Conservation (phyloP, 2,888 invertebrate genomes). For the Megamerina dolium region DNA sequence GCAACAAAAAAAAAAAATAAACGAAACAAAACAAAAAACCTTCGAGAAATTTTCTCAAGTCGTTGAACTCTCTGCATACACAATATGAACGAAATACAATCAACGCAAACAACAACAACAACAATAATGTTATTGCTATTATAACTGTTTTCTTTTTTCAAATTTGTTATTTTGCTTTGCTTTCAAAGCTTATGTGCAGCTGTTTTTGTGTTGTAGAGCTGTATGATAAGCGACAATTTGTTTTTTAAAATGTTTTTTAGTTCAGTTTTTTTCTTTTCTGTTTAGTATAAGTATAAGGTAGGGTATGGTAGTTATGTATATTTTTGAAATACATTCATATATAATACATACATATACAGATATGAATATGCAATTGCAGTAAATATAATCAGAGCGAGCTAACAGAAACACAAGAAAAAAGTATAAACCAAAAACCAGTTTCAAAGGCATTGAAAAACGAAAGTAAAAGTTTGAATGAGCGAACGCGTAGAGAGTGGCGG, state of each 20-base stretch:
- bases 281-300: constrained; percentile 20
- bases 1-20: too few relatives aligned
- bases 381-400: too few relatives aligned
- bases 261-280: too few relatives aligned
- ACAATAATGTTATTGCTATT: too few relatives aligned
- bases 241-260: too few relatives aligned
- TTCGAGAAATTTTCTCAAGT: constrained; percentile 46
- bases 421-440: constrained; percentile 11
- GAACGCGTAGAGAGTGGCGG: too few relatives aligned
- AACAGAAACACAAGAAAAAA: not conserved
- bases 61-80: constrained; percentile 37
- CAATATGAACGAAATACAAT: constrained; percentile 1
- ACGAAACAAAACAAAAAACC: constrained; percentile 34
- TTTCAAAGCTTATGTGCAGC: too few relatives aligned
- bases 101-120: constrained; percentile 8
- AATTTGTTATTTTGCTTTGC: too few relatives aligned
- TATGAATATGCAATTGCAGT: too few relatives aligned
- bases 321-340: not conserved
- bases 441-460: constrained; percentile 49
- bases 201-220: not conserved
- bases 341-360: too few relatives aligned
- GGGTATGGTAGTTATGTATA: constrained; percentile 14
- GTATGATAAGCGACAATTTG: too few relatives aligned
- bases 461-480: constrained; percentile 32
- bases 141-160: too few relatives aligned